A percentile compares a stretch with the other conserved stretches of the same genome.
Conservation (phyloP, 2,797 vertebrate genomes). For the Podarcis lilfordi region DNA sequence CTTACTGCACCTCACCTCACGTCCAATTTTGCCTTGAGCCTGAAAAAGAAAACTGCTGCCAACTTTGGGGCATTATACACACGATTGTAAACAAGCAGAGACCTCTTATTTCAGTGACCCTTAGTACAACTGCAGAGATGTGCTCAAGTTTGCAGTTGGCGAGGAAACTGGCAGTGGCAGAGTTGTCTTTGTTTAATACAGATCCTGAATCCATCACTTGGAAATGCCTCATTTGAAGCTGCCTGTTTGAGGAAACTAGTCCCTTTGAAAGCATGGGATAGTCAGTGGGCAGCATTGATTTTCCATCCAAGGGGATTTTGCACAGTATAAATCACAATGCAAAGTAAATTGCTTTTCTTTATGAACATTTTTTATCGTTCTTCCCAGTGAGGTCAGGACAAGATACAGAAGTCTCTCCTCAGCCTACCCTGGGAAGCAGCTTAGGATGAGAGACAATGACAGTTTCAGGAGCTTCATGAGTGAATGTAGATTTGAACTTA, state of each 20-base stretch:
- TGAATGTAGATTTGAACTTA: too few species aligned
- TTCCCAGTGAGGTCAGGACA: background rate
- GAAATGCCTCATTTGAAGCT: background rate
- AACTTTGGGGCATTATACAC: background rate
- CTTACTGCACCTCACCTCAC: background rate
- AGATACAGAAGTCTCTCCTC: too few species aligned
- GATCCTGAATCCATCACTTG: too few species aligned
- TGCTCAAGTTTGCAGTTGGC: background rate
- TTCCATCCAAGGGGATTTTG: too few species aligned
- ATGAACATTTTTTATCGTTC: background rate
- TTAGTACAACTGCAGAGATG: background rate
- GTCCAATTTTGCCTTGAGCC: background rate
- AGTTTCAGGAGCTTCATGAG: too few species aligned
- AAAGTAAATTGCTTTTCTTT: background rate
- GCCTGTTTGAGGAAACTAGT: background rate
- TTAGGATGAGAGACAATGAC: background rate
- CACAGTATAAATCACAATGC: too few species aligned
- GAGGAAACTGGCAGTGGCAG: background rate
- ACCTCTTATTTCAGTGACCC: too few species aligned
- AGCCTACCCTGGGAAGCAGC: background rate
- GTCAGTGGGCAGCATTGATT: background rate
- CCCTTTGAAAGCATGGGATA: background rate
- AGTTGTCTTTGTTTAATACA: background rate
- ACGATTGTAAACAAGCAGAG: background rate
- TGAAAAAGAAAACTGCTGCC: background rate